These are phyloP conservation scores for Helostoma temminkii DNA, from an alignment of 2,797 vertebrate species.

Conservation along the genomic window DNA sequence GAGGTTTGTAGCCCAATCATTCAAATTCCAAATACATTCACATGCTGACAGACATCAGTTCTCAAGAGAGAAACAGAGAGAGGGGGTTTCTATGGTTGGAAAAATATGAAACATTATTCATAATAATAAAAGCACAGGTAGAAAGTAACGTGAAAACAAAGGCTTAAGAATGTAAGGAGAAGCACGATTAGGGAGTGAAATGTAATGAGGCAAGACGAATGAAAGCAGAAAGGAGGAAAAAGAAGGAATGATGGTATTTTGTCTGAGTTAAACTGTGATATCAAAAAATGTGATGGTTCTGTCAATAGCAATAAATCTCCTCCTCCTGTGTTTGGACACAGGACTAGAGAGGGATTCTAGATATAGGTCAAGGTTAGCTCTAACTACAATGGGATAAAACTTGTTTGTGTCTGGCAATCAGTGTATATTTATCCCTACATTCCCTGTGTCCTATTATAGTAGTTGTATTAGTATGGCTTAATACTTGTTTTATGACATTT, in stretches of 20 bases:
- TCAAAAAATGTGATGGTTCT: constrained; percentile 52
- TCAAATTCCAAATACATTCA: constrained; percentile 44
- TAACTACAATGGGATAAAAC: background rate
- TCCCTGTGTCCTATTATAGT: background rate
- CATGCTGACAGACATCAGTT: background rate
- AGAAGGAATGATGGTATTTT: constrained; percentile 46
- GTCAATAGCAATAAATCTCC: constrained; percentile 64
- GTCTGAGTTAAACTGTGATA: constrained; percentile 56
- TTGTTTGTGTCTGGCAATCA: background rate
- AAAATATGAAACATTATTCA: constrained; percentile 12
- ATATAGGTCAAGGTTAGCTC: constrained; percentile 36
- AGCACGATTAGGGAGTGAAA: constrained; percentile 1
- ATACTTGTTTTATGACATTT: background rate
- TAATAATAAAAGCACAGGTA: constrained; percentile 3
- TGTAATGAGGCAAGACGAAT: constrained; percentile 22
- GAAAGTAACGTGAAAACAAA: background rate
- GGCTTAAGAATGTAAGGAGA: constrained; percentile 1
- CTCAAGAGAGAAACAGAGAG: constrained; percentile 11
- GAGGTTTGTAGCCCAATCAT: constrained; percentile 26
- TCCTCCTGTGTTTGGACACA: constrained; percentile 36
- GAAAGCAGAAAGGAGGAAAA: constrained; percentile 1
- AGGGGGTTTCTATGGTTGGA: constrained; percentile 10
- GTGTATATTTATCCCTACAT: background rate
- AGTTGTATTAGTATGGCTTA: background rate
- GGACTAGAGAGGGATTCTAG: constrained; percentile 1